phyloP scores from a whole-genome alignment of 2,113 vertebrate species.

The Pollimyrus isidori region DNA sequence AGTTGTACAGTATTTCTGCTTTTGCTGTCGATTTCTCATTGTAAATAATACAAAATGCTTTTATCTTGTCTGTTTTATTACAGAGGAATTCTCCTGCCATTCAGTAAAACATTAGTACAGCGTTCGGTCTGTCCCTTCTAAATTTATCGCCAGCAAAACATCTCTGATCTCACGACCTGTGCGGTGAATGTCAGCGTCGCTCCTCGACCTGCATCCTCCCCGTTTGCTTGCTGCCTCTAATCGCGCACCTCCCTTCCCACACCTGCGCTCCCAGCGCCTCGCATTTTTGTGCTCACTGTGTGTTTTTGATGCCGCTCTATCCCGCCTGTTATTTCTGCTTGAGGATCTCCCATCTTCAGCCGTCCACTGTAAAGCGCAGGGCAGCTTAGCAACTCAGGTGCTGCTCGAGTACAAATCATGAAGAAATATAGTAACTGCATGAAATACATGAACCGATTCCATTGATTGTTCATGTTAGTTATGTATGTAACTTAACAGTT shows the following conservation, averaged over 20 bases:
- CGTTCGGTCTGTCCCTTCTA: background rate
- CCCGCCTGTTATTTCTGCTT: background rate
- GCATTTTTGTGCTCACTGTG: background rate
- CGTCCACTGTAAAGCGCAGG: background rate
- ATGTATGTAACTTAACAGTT: background rate
- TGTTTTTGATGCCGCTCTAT: background rate
- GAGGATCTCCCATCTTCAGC: background rate
- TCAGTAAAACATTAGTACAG: background rate
- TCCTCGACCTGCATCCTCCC: background rate
- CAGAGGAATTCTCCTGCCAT: background rate
- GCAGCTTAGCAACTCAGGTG: background rate
- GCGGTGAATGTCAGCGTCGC: background rate
- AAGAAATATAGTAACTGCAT: background rate
- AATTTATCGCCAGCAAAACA: background rate
- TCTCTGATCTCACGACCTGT: background rate
- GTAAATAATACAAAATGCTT: constrained; percentile 8
- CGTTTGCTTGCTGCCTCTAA: background rate
- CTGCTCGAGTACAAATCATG: too few species aligned
- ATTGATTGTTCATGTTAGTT: too few species aligned
- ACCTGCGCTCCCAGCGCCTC: background rate
- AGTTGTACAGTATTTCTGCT: background rate
- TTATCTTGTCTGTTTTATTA: constrained; percentile 14
- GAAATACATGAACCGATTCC: too few species aligned
- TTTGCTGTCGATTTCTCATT: background rate
- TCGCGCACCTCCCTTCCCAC: background rate